Conservation (phyloP, 2,797 vertebrate species). For the Rachycentron canadum region DNA sequence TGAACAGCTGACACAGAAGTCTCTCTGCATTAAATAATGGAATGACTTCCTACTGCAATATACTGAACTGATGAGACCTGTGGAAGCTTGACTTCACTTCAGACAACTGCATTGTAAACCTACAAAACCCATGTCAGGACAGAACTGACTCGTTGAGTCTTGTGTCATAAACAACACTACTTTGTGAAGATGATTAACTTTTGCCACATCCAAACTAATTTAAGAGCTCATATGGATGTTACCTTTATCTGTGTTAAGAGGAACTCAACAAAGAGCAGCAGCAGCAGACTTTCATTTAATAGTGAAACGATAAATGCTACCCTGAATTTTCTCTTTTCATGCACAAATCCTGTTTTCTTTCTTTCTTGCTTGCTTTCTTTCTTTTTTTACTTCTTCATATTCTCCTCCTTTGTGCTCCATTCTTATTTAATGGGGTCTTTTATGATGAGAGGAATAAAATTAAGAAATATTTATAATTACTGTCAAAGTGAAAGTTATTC, state of each 20-base stretch:
- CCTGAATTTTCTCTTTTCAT: not conserved
- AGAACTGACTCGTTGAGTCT: no score
- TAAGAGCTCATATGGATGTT: no score
- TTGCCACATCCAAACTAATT: not conserved
- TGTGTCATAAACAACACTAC: no score
- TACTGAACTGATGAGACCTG: not conserved
- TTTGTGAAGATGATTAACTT: no score
- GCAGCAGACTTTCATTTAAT: not conserved
- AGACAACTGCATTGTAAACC: no score
- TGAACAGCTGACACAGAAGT: constrained; percentile 53
- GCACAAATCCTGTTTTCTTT: not conserved
- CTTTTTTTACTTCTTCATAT: not conserved
- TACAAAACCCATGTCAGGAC: no score
- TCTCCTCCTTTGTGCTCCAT: not conserved
- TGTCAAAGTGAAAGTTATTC: no score
- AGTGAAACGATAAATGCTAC: not conserved
- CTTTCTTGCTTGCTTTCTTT: no score
- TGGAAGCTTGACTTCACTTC: not conserved
- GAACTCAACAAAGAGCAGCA: not conserved
- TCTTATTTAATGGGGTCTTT: not conserved
- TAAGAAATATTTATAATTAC: not conserved
- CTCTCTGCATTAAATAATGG: constrained; percentile 35
- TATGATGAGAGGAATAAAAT: not conserved
- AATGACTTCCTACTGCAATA: constrained; percentile 3
- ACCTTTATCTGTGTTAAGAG: not conserved